phyloP scores from a whole-genome alignment of 2,113 vertebrate genomes.

The Macheiramphus alcinus region DNA sequence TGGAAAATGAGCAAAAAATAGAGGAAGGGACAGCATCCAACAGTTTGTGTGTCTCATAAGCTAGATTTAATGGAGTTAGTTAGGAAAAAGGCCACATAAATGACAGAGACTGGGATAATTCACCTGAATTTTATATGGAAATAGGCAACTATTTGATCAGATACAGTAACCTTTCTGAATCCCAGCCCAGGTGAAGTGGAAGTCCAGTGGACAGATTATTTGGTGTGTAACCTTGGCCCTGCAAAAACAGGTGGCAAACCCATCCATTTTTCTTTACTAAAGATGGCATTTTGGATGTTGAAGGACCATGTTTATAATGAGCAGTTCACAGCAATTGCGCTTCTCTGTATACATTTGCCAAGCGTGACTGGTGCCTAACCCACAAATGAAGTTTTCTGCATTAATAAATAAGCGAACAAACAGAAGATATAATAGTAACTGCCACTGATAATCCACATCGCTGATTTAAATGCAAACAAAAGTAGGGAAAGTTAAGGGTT shows the following conservation, averaged over 20 bases:
- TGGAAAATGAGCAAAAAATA: background rate
- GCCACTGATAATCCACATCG: background rate
- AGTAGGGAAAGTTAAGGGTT: background rate
- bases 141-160: background rate
- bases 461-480: background rate
- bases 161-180: background rate
- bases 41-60: background rate
- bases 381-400: background rate
- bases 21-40: background rate
- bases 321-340: background rate
- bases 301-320: background rate
- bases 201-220: background rate
- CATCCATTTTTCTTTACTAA: background rate
- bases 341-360: background rate
- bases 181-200: background rate
- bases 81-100: background rate
- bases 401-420: background rate
- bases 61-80: background rate
- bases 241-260: background rate
- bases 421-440: background rate
- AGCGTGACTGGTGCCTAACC: background rate
- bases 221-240: background rate
- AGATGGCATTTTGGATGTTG: background rate
- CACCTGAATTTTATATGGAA: background rate
- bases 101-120: background rate